These are phyloP conservation scores for Mizuhopecten yessoensis DNA, from an alignment of 1,140 invertebrate species.

Conservation along the genomic window DNA sequence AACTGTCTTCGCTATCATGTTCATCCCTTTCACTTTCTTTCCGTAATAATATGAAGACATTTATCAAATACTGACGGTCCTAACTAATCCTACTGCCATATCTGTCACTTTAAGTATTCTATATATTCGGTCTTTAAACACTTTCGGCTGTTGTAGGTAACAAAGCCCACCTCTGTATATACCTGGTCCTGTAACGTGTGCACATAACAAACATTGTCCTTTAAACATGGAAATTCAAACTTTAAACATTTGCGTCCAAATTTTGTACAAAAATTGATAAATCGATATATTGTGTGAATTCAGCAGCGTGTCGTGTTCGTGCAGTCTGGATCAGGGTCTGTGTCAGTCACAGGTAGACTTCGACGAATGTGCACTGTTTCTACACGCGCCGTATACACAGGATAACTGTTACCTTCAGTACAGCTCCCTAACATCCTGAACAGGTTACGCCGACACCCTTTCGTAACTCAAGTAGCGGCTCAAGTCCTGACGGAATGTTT, in stretches of 20 bases:
- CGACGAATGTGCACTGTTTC: not conserved
- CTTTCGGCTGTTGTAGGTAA: not conserved
- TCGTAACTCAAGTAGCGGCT: not conserved
- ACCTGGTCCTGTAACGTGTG: not conserved
- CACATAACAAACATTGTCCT: not conserved
- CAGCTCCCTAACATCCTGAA: not conserved
- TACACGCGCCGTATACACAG: not conserved
- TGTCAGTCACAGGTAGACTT: not conserved
- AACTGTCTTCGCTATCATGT: not conserved
- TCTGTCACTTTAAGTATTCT: not conserved
- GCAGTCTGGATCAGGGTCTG: not conserved
- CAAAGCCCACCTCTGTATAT: not conserved
- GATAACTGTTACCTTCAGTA: not conserved
- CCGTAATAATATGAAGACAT: not conserved
- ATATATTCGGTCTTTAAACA: not conserved
- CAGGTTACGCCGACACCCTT: not conserved
- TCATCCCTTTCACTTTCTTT: not conserved
- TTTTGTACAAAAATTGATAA: conserved; percentile 36
- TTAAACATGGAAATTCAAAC: not conserved
- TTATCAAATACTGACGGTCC: not conserved
- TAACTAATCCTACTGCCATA: not conserved
- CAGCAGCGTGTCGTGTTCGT: conserved; percentile 19
- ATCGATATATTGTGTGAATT: conserved; percentile 7
- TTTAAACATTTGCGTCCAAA: not conserved
- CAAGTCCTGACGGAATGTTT: not conserved